Conservation (phyloP, 1,140 invertebrate genomes). For the Triops longicaudatus region DNA sequence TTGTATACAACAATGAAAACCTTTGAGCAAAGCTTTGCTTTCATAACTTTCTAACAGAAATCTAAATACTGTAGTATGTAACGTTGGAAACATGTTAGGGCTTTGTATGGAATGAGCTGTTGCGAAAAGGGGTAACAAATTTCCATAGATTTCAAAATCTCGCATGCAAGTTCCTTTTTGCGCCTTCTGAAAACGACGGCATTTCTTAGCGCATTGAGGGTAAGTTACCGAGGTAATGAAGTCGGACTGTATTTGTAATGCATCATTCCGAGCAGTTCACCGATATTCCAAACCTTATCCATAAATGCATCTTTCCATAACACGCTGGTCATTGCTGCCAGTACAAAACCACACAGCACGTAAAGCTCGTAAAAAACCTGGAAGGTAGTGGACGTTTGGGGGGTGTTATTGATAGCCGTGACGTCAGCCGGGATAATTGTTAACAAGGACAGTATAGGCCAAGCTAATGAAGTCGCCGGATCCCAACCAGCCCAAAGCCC, state of each 20-base stretch:
- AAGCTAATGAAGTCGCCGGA: slow-evolving; percentile 17
- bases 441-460: slow-evolving; percentile 21
- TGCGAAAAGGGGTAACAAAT: too few relatives aligned
- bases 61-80: too few relatives aligned
- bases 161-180: too few relatives aligned
- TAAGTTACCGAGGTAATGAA: background rate
- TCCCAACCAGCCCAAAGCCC: slow-evolving; percentile 25
- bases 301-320: background rate
- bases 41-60: too few relatives aligned
- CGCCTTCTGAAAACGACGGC: too few relatives aligned
- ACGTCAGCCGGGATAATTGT: slow-evolving; percentile 16
- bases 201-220: background rate
- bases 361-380: slow-evolving; percentile 21
- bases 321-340: background rate
- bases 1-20: too few relatives aligned
- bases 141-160: too few relatives aligned
- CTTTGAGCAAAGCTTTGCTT: too few relatives aligned
- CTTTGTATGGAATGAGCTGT: too few relatives aligned
- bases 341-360: slow-evolving; percentile 8
- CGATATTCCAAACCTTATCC: background rate
- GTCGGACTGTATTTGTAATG: background rate
- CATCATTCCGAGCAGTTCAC: background rate
- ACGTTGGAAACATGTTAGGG: too few relatives aligned
- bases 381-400: slow-evolving; percentile 15
- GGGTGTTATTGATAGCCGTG: slow-evolving; percentile 5